A percentile compares a stretch with the other conserved stretches of the same genome.
These are phyloP conservation scores for Genyomyrus donnyi DNA, from an alignment of 2,113 vertebrate genomes.

Conservation along the genomic window DNA sequence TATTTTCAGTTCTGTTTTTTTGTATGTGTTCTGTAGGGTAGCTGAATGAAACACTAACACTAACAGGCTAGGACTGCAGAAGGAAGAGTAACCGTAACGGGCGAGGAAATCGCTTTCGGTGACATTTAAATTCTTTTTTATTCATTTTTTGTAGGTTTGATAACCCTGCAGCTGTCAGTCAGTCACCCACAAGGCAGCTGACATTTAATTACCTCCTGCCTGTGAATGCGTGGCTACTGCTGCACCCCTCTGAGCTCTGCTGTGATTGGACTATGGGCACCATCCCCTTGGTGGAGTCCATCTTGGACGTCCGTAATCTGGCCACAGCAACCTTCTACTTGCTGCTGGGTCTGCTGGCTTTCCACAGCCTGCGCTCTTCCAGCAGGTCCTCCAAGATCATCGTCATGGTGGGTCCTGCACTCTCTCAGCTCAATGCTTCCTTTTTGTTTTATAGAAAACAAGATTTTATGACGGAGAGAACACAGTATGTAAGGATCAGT, in stretches of 20 bases:
- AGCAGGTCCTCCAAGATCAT: constrained; percentile 85
- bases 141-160: constrained; percentile 72
- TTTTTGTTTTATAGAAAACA: constrained; percentile 10
- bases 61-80: neutral
- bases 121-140: neutral
- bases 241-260: constrained; percentile 91
- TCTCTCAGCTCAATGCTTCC: neutral
- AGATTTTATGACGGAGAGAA: no score
- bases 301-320: constrained; percentile 80
- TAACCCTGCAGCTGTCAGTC: constrained; percentile 93
- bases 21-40: neutral
- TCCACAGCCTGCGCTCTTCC: constrained; percentile 75
- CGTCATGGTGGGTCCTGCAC: constrained; percentile 74
- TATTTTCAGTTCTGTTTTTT: neutral
- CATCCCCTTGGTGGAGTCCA: constrained; percentile 86
- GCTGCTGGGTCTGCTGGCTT: constrained; percentile 67
- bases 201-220: constrained; percentile 98
- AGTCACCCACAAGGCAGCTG: constrained; percentile 79
- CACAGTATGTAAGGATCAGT: no score
- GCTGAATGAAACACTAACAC: neutral
- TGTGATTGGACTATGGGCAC: constrained; percentile 99
- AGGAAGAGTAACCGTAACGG: neutral
- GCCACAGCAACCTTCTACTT: constrained; percentile 82
- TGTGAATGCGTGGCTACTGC: constrained; percentile 90
- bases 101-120: neutral